Percentiles rank a stretch among this genome's conserved stretches.
Conservation (phyloP, 2,888 invertebrate species). For the Melinaea marsaeus region DNA sequence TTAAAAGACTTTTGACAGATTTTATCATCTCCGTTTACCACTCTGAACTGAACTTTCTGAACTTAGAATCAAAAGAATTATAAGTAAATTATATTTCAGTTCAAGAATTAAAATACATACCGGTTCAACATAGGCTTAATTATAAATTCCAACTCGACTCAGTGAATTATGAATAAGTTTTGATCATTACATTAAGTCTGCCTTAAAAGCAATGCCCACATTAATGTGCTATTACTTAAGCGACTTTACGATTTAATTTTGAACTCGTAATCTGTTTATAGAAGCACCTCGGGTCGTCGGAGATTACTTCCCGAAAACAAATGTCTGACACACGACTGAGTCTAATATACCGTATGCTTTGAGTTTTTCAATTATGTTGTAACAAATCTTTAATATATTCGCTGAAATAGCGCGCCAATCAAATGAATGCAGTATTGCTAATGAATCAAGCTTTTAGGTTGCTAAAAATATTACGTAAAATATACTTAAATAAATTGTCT, state of each 20-base stretch:
- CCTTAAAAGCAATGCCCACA: conserved; percentile 28
- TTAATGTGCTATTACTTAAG: conserved; percentile 68
- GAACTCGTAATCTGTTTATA: conserved; percentile 72
- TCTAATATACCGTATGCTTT: conserved; percentile 36
- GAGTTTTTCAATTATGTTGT: conserved; percentile 37
- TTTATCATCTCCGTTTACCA: not conserved
- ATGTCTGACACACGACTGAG: conserved; percentile 53
- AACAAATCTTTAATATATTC: conserved; percentile 35
- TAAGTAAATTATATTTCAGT: conserved; percentile 2
- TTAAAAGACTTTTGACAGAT: too few species aligned
- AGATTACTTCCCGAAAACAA: conserved; percentile 60
- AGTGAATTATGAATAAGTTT: conserved; percentile 22
- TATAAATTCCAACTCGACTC: conserved; percentile 10
- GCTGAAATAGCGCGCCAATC: conserved; percentile 13
- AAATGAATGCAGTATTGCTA: too few species aligned
- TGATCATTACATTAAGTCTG: conserved; percentile 25
- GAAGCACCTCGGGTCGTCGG: conserved; percentile 51
- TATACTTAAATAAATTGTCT: too few species aligned
- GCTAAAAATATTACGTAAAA: too few species aligned
- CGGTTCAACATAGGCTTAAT: not conserved
- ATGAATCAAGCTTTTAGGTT: too few species aligned
- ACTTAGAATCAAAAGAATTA: conserved; percentile 2
- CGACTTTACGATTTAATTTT: conserved; percentile 74
- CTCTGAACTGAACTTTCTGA: not conserved
- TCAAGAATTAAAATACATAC: not conserved